Conservation (phyloP, 1,140 invertebrate genomes). For the Tribolium madens region DNA sequence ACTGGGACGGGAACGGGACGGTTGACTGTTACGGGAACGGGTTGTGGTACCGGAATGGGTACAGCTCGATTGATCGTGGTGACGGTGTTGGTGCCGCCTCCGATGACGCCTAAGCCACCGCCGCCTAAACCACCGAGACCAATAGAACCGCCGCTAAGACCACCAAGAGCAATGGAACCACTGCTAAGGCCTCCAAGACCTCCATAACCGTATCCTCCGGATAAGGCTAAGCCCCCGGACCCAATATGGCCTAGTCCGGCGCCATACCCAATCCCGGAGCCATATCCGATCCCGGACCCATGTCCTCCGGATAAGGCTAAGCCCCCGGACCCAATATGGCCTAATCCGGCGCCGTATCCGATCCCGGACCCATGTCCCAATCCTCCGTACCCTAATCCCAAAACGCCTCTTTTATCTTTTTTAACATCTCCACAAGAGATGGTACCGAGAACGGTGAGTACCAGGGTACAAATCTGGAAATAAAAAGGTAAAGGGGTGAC, state of each 20-base stretch:
- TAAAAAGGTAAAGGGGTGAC: neutral
- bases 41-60: slow-evolving; percentile 57
- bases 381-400: slow-evolving; percentile 46
- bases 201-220: slow-evolving; percentile 7
- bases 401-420: slow-evolving; percentile 47
- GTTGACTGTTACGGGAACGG: slow-evolving; percentile 66
- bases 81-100: slow-evolving; percentile 37
- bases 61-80: slow-evolving; percentile 53
- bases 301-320: neutral
- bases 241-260: neutral
- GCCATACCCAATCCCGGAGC: neutral
- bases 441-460: slow-evolving; percentile 43
- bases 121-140: slow-evolving; percentile 33
- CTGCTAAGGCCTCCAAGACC: slow-evolving; percentile 11
- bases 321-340: neutral
- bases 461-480: slow-evolving; percentile 45
- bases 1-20: slow-evolving; percentile 59
- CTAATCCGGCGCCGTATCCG: neutral
- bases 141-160: slow-evolving; percentile 23
- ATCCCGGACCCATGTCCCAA: neutral
- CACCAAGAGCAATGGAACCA: slow-evolving; percentile 36
- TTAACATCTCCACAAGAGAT: slow-evolving; percentile 46
- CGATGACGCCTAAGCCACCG: slow-evolving; percentile 25
- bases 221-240: neutral
- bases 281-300: slow-evolving; percentile 28